A percentile compares a stretch with the other conserved stretches of the same genome.
These are phyloP conservation scores for Apogon talboti DNA, from an alignment of 2,797 vertebrate species.

Conservation along the genomic window DNA sequence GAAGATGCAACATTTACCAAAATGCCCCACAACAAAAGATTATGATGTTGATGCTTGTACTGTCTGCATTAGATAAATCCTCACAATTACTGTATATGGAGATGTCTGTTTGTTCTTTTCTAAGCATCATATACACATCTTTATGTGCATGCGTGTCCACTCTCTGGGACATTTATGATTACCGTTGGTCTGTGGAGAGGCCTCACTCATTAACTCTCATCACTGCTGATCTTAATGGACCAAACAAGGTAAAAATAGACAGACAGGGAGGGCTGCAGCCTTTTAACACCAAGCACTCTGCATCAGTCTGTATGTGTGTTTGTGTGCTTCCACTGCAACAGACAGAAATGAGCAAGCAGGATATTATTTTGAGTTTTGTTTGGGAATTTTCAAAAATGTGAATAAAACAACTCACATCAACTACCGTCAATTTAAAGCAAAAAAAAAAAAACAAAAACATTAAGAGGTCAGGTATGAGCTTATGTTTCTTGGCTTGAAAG, in stretches of 20 bases:
- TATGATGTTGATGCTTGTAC: too few relatives aligned
- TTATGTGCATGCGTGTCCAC: constrained; percentile 30
- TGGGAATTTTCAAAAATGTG: too few relatives aligned
- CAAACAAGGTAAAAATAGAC: constrained; percentile 78
- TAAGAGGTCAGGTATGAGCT: too few relatives aligned
- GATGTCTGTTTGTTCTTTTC: constrained; percentile 1
- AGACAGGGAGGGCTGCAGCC: constrained; percentile 52
- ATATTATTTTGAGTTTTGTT: too few relatives aligned
- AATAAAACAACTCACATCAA: neutral
- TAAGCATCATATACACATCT: neutral
- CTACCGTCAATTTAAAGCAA: constrained; percentile 5
- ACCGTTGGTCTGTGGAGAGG: constrained; percentile 73
- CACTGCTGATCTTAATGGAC: constrained; percentile 83
- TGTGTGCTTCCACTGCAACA: neutral
- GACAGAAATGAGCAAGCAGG: too few relatives aligned
- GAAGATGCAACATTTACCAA: too few relatives aligned
- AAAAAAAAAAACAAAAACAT: neutral
- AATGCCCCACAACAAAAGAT: too few relatives aligned
- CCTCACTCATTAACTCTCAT: constrained; percentile 82
- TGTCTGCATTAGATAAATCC: too few relatives aligned
- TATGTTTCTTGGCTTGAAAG: too few relatives aligned
- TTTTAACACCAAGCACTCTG: constrained; percentile 56
- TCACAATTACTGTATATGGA: neutral
- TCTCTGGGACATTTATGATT: constrained; percentile 70
- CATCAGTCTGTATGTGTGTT: constrained; percentile 11